phyloP scores from a whole-genome alignment of 2,113 vertebrate species.

The Engystomops pustulosus region DNA sequence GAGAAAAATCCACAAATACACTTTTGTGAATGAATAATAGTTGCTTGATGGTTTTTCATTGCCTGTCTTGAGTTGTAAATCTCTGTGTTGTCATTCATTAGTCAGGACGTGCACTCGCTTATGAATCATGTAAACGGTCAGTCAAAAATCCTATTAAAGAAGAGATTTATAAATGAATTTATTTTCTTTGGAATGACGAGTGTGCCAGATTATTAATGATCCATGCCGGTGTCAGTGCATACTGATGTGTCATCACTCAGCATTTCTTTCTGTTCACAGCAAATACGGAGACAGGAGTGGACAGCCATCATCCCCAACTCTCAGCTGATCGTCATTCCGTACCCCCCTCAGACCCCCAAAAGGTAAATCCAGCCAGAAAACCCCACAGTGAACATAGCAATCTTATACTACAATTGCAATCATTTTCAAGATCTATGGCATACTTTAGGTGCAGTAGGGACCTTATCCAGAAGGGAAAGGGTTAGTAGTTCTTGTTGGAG shows the following conservation, averaged over 20 bases:
- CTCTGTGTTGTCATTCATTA: background rate
- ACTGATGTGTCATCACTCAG: background rate
- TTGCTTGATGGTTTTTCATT: background rate
- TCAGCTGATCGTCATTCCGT: constrained; percentile 97
- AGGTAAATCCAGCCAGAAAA: constrained; percentile 74
- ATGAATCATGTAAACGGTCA: constrained; percentile 8
- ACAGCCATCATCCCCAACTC: constrained; percentile 98
- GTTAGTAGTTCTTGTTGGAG: background rate
- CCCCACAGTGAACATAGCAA: background rate
- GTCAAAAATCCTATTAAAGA: constrained; percentile 8
- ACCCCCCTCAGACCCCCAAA: constrained; percentile 85
- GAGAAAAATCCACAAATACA: background rate
- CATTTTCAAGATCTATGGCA: too few relatives aligned
- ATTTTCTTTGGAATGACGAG: background rate
- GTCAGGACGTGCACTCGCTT: background rate
- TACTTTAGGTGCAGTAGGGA: background rate
- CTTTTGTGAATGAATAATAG: background rate
- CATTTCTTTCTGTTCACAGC: constrained; percentile 69
- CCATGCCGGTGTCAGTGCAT: too few relatives aligned
- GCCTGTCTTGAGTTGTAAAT: background rate
- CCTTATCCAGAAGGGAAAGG: background rate
- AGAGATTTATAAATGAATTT: constrained; percentile 17
- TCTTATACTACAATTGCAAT: background rate
- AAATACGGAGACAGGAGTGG: constrained; percentile 89
- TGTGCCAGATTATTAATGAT: background rate